These are phyloP conservation scores for Pseudopodoces humilis DNA, from an alignment of 2,113 vertebrate species.

Conservation along the genomic window DNA sequence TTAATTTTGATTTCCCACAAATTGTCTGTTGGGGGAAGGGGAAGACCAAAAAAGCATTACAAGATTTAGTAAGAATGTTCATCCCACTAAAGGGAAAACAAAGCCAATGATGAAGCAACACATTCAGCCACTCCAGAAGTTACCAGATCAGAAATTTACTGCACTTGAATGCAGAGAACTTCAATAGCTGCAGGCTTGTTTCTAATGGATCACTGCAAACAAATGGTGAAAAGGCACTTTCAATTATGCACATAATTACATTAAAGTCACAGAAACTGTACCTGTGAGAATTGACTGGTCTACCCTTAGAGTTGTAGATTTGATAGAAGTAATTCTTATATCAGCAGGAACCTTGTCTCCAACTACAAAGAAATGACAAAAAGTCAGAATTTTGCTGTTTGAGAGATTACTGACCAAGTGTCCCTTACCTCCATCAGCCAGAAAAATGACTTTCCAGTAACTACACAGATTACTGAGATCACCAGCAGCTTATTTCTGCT, in stretches of 20 bases:
- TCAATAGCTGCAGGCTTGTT: background rate
- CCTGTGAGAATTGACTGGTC: conserved; percentile 99
- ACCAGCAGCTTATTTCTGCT: background rate
- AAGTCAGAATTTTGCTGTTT: background rate
- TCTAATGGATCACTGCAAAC: background rate
- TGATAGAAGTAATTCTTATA: conserved; percentile 96
- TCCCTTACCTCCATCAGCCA: background rate
- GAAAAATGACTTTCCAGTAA: background rate
- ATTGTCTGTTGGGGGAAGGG: background rate
- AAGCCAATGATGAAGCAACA: background rate
- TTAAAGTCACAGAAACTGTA: conserved; percentile 54
- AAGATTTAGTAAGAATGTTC: background rate
- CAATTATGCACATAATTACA: background rate
- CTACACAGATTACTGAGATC: background rate
- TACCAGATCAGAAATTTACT: background rate
- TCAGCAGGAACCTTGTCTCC: conserved; percentile 99
- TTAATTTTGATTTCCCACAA: background rate
- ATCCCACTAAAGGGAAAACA: background rate
- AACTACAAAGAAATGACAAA: conserved; percentile 75
- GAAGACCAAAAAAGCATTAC: background rate
- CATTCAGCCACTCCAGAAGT: background rate
- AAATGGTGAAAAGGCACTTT: background rate
- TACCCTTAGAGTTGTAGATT: conserved; percentile 94
- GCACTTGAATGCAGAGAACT: background rate
- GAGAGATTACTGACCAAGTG: background rate